These are phyloP conservation scores for Chymomyza procnemis DNA, from an alignment of 2,888 invertebrate genomes.

Conservation along the genomic window DNA sequence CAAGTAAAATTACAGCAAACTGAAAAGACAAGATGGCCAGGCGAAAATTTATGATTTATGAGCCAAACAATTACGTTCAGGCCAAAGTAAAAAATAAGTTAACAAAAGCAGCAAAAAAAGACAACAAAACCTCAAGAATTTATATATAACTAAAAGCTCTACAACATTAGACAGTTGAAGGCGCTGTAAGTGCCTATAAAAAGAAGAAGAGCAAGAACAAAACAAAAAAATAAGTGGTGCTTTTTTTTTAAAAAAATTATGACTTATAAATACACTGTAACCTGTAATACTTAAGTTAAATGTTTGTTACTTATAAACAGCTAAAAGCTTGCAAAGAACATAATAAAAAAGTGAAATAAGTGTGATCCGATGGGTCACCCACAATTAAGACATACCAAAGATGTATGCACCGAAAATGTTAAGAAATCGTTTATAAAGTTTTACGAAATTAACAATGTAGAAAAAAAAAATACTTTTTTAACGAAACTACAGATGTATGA, in stretches of 20 bases:
- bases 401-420: too few species aligned
- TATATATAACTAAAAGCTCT: slow-evolving; percentile 46
- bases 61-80: slow-evolving; percentile 61
- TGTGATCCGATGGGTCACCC: too few species aligned
- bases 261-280: background rate
- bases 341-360: too few species aligned
- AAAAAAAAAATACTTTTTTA: too few species aligned
- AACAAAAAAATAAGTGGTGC: slow-evolving; percentile 13
- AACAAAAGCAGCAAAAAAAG: background rate
- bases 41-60: slow-evolving; percentile 69
- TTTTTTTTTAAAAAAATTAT: slow-evolving; percentile 14
- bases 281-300: too few species aligned
- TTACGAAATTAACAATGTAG: too few species aligned
- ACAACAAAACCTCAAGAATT: background rate
- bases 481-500: too few species aligned
- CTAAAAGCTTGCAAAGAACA: too few species aligned
- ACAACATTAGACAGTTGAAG: slow-evolving; percentile 52
- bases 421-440: too few species aligned
- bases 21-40: slow-evolving; percentile 40
- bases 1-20: slow-evolving; percentile 62
- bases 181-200: slow-evolving; percentile 4
- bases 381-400: too few species aligned
- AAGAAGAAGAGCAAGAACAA: slow-evolving; percentile 3
- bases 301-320: too few species aligned
- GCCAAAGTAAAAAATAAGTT: slow-evolving; percentile 11